Conservation (phyloP, 2,797 vertebrate genomes). For the Octomys mimax region DNA sequence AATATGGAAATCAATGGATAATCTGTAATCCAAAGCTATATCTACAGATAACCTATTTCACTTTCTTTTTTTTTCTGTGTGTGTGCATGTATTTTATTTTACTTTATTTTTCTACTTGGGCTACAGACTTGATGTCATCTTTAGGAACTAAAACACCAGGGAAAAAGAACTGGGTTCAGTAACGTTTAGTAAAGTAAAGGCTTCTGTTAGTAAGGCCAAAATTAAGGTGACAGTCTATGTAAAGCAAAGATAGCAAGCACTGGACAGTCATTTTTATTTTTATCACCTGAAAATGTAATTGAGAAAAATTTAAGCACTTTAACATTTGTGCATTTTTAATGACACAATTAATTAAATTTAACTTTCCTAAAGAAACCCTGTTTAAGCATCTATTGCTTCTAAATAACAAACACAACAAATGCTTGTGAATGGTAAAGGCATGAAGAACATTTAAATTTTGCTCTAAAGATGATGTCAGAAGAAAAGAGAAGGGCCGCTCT, state of each 20-base stretch:
- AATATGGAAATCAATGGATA: slow-evolving; percentile 34
- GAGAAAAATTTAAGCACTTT: slow-evolving; percentile 9
- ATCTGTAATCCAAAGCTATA: background rate
- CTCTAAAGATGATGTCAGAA: background rate
- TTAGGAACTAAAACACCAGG: background rate
- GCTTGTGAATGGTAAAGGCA: background rate
- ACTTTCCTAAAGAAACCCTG: background rate
- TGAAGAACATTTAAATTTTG: background rate
- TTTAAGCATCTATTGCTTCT: background rate
- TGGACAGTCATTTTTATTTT: background rate
- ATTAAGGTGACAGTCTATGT: slow-evolving; percentile 20
- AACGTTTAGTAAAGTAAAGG: slow-evolving; percentile 29
- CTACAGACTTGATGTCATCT: slow-evolving; percentile 29
- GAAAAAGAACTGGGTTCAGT: background rate
- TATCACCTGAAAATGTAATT: background rate
- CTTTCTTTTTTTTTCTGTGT: slow-evolving; percentile 47
- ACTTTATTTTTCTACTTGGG: background rate
- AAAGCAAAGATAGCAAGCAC: background rate
- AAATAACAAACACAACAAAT: background rate
- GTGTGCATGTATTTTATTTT: background rate
- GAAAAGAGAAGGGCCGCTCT: background rate
- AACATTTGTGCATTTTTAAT: slow-evolving; percentile 37
- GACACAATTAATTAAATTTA: background rate
- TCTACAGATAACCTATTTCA: slow-evolving; percentile 3
- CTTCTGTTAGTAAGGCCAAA: background rate